These are phyloP conservation scores for Ibycter americanus DNA, from an alignment of 2,797 vertebrate species.

Conservation along the genomic window DNA sequence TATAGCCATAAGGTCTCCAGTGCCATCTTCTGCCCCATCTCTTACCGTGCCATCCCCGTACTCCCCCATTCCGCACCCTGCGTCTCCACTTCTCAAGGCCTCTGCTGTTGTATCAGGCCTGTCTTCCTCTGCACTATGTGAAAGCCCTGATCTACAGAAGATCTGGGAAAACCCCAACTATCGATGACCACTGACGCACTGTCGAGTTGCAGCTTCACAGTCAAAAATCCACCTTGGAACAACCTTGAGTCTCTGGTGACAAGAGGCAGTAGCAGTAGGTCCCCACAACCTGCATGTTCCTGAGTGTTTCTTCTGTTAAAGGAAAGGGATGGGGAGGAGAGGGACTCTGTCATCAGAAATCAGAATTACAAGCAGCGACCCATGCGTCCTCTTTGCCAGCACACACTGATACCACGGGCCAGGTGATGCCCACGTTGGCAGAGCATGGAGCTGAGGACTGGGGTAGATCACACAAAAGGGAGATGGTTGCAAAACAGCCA, in stretches of 20 bases:
- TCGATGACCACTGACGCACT: neutral
- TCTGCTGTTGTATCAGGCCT: neutral
- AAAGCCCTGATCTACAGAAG: neutral
- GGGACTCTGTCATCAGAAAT: neutral
- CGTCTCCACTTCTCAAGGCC: neutral
- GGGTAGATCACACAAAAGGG: too few relatives aligned
- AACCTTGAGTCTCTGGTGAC: too few relatives aligned
- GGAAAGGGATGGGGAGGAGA: neutral
- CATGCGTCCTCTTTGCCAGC: neutral
- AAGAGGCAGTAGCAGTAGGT: neutral
- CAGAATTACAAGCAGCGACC: neutral
- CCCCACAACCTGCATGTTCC: neutral
- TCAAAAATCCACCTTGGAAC: neutral
- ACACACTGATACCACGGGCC: rapidly evolving
- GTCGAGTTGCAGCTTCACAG: rapidly evolving
- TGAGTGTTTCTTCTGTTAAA: neutral
- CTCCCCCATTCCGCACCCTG: rapidly evolving
- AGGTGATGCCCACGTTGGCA: rapidly evolving
- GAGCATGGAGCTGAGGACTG: rapidly evolving
- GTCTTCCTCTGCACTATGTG: neutral
- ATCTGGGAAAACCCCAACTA: neutral
- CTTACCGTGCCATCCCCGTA: neutral
- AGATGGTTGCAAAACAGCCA: rapidly evolving
- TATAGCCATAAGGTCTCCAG: neutral
- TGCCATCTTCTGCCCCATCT: neutral